Evolutionary conservation across 2,888 invertebrate species (phyloP).

Genomic region (Drosophila kanekoi): DNA sequence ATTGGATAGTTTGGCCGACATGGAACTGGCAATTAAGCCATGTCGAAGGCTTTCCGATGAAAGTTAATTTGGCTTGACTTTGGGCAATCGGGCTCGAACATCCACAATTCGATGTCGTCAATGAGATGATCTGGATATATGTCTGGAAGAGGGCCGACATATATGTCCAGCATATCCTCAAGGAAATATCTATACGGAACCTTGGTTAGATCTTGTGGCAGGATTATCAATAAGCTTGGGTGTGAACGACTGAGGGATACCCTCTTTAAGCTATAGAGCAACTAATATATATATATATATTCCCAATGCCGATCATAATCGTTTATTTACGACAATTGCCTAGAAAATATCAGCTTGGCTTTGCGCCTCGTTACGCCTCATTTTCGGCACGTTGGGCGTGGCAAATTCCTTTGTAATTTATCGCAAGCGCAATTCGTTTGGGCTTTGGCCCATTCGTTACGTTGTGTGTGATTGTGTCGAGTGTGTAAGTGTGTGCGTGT

Average conservation of each 20-base stretch:
- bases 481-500: slow-evolving; percentile 3
- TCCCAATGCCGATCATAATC: slow-evolving; percentile 22
- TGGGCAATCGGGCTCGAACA: background rate
- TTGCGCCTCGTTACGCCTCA: slow-evolving; percentile 47
- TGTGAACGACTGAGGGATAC: no score
- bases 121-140: no score
- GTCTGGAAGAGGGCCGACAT: no score
- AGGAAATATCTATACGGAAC: no score
- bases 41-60: slow-evolving; percentile 46
- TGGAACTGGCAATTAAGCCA: slow-evolving; percentile 52
- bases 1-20: slow-evolving; percentile 22
- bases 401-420: slow-evolving; percentile 69
- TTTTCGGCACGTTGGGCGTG: slow-evolving; percentile 60
- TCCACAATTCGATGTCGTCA: background rate
- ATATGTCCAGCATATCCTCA: no score
- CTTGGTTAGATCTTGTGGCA: no score
- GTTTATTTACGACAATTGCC: slow-evolving; percentile 35
- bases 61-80: slow-evolving; percentile 47
- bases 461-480: no score
- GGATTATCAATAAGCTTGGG: no score
- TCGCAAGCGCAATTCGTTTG: slow-evolving; percentile 73
- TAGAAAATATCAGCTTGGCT: background rate
- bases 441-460: slow-evolving; percentile 60
- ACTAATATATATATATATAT: background rate
- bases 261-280: background rate